Conservation (phyloP, 2,888 invertebrate genomes). For the Calameuta idolon region DNA sequence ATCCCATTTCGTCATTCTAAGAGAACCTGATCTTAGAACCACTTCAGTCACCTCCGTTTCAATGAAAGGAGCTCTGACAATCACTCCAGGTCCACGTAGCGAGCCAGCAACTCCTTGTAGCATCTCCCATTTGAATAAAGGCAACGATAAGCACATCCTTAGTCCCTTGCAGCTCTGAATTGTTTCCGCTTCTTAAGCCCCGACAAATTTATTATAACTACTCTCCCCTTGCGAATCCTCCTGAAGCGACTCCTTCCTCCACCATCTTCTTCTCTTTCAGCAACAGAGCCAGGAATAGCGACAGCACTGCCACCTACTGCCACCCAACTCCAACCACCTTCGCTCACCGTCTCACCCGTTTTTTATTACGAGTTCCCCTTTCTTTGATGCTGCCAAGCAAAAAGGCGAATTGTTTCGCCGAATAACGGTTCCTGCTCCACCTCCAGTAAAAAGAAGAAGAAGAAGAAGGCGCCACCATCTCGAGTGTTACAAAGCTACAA, state of each 20-base stretch:
- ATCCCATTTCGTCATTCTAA: not conserved
- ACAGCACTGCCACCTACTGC: constrained; percentile 10
- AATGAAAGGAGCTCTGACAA: not conserved
- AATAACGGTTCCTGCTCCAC: constrained; percentile 20
- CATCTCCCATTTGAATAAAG: constrained; percentile 64
- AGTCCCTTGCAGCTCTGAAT: constrained; percentile 63
- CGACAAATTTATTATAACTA: constrained; percentile 67
- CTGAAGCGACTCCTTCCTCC: not conserved
- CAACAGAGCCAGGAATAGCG: not conserved
- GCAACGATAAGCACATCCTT: constrained; percentile 66
- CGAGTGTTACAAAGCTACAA: not conserved
- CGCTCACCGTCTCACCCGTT: constrained; percentile 16
- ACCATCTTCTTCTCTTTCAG: constrained; percentile 1
- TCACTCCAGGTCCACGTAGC: not conserved
- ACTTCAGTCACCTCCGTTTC: not conserved
- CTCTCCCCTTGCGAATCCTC: constrained; percentile 35
- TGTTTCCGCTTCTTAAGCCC: constrained; percentile 67
- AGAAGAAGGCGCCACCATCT: not conserved
- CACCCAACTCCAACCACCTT: constrained; percentile 16
- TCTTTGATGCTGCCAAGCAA: constrained; percentile 10
- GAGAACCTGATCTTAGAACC: not conserved
- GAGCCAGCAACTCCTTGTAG: constrained; percentile 34
- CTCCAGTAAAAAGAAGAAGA: constrained; percentile 10
- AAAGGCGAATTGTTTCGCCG: constrained; percentile 8
- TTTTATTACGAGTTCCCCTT: constrained; percentile 17